These are phyloP conservation scores for Engystomops pustulosus DNA, from an alignment of 2,113 vertebrate species.

Conservation along the genomic window DNA sequence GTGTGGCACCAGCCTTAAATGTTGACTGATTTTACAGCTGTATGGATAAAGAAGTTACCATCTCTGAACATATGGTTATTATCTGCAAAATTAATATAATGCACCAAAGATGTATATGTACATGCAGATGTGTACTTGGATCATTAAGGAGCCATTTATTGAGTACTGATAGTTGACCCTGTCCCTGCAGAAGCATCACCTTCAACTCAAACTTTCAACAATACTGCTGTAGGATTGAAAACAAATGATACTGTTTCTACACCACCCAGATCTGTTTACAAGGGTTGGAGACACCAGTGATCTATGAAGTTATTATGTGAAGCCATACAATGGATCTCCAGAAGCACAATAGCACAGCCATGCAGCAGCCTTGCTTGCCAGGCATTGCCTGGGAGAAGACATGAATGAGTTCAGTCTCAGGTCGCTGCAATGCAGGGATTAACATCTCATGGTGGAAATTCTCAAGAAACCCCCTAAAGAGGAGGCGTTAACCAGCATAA, in stretches of 20 bases:
- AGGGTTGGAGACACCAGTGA: not conserved
- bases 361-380: not conserved
- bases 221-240: no score
- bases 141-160: no score
- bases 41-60: no score
- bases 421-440: not conserved
- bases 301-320: slow-evolving; percentile 6
- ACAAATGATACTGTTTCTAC: not conserved
- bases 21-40: no score
- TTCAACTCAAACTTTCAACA: no score
- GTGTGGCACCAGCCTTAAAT: no score
- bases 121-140: no score
- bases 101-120: no score
- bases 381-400: not conserved
- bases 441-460: not conserved
- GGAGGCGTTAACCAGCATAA: not conserved
- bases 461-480: not conserved
- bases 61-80: no score
- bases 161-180: no score
- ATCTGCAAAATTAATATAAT: no score
- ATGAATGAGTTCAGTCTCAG: not conserved
- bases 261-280: slow-evolving; percentile 1
- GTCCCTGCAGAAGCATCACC: no score
- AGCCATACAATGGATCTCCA: not conserved
- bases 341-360: not conserved